Conservation (phyloP, 1,140 invertebrate species). For the Drosophila subobscura region DNA sequence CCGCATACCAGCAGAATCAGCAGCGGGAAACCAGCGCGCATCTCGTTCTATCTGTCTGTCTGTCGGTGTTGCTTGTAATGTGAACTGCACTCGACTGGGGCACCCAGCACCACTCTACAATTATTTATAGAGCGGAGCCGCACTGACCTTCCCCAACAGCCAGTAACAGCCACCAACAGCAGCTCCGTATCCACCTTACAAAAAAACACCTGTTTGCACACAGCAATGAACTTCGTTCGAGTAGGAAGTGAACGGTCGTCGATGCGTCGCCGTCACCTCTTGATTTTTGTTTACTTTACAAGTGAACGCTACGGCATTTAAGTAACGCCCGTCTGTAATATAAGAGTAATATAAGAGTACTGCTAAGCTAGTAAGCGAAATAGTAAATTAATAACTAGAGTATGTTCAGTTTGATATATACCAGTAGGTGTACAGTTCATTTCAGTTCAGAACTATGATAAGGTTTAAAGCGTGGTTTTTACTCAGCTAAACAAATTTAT, state of each 20-base stretch:
- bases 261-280: too few species aligned
- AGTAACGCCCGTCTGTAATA: too few species aligned
- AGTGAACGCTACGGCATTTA: too few species aligned
- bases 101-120: neutral
- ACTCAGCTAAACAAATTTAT: too few species aligned
- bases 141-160: slow-evolving; percentile 63
- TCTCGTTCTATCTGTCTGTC: slow-evolving; percentile 20
- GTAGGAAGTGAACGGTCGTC: slow-evolving; percentile 7
- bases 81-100: slow-evolving; percentile 30
- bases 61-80: slow-evolving; percentile 5
- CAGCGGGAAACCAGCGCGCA: slow-evolving; percentile 27
- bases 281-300: too few species aligned
- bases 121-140: slow-evolving; percentile 54
- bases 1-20: slow-evolving; percentile 16
- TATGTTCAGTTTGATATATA: too few species aligned
- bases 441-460: too few species aligned
- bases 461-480: too few species aligned
- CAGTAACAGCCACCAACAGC: slow-evolving; percentile 1
- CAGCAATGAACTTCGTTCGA: slow-evolving; percentile 61
- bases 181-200: slow-evolving; percentile 10
- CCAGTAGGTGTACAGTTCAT: too few species aligned
- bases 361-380: too few species aligned
- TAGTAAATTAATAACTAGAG: too few species aligned
- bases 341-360: too few species aligned
- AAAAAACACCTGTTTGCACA: slow-evolving; percentile 68